These are phyloP conservation scores for Trichacis sp. DNA, from an alignment of 2,888 invertebrate genomes.

Conservation along the genomic window DNA sequence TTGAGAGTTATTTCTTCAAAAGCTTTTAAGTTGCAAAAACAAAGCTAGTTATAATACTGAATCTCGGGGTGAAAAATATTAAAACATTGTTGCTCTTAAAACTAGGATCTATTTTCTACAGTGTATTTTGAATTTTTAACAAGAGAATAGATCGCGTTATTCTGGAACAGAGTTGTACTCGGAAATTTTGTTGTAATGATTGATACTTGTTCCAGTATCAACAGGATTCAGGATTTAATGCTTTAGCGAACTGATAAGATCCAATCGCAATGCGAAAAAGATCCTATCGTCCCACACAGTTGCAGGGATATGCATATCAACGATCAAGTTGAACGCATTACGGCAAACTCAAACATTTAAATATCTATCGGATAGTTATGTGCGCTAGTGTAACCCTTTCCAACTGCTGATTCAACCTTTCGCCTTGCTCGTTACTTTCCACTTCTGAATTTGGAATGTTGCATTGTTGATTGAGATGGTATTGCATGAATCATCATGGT, in stretches of 20 bases:
- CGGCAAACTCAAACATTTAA: slow-evolving; percentile 56
- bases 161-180: not conserved
- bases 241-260: slow-evolving; percentile 22
- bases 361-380: slow-evolving; percentile 52
- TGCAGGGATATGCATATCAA: too few species aligned
- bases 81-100: too few species aligned
- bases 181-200: not conserved
- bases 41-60: too few species aligned
- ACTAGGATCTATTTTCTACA: too few species aligned
- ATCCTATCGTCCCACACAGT: slow-evolving; percentile 20
- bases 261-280: slow-evolving; percentile 20
- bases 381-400: slow-evolving; percentile 49
- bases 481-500: slow-evolving; percentile 28
- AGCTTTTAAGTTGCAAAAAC: too few species aligned
- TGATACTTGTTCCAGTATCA: not conserved
- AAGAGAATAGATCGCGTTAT: too few species aligned
- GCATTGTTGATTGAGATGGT: slow-evolving; percentile 26
- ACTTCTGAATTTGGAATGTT: slow-evolving; percentile 32
- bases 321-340: slow-evolving; percentile 34
- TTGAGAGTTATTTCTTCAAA: too few species aligned
- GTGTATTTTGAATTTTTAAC: too few species aligned
- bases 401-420: slow-evolving; percentile 21
- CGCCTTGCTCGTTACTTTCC: slow-evolving; percentile 23
- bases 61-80: too few species aligned
- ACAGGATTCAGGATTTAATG: not conserved